Evolutionary conservation across 2,888 invertebrate genomes (phyloP).

Genomic region (Galeopsomyia nigrocyanea): DNA sequence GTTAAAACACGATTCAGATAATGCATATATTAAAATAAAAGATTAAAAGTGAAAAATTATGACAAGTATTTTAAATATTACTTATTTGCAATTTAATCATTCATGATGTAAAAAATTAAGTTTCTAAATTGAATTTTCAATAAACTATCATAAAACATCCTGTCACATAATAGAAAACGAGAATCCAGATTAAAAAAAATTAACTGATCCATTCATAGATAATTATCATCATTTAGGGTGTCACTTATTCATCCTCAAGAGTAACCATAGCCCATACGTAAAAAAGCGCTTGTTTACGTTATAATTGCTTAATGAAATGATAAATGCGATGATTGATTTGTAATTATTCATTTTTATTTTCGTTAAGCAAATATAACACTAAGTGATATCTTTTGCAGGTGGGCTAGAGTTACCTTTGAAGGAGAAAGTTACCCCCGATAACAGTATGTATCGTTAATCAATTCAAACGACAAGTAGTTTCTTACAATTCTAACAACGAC

Average conservation of each 20-base stretch:
- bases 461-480: not conserved
- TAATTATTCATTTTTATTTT: constrained; percentile 45
- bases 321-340: constrained; percentile 47
- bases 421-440: constrained; percentile 37
- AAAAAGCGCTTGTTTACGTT: constrained; percentile 50
- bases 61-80: too few relatives aligned
- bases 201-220: not conserved
- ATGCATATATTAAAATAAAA: too few relatives aligned
- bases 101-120: not conserved
- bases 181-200: not conserved
- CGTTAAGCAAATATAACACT: constrained; percentile 49
- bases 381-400: constrained; percentile 48
- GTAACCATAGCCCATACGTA: constrained; percentile 44
- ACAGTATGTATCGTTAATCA: constrained; percentile 33
- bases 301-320: constrained; percentile 50
- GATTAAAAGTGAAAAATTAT: too few relatives aligned
- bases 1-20: too few relatives aligned
- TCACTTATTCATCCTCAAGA: constrained; percentile 29
- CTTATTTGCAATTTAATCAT: too few relatives aligned
- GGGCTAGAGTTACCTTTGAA: constrained; percentile 49
- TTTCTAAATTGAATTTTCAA: not conserved
- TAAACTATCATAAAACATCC: not conserved
- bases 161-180: not conserved
- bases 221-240: not conserved
- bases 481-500: not conserved